Base-by-base conservation (phyloP, 1,140 invertebrate genomes). In the Brachionus manjavacas region DNA sequence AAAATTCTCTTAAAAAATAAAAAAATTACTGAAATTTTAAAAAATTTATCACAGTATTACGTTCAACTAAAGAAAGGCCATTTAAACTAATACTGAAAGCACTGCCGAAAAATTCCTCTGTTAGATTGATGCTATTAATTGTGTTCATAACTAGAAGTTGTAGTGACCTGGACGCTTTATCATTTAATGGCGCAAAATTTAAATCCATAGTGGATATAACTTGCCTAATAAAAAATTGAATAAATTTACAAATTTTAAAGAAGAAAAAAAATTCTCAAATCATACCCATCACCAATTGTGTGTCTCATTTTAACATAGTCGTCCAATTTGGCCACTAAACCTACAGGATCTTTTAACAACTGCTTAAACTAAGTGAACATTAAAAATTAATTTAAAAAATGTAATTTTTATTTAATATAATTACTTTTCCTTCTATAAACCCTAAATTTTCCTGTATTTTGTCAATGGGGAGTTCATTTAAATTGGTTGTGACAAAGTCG, bases 61-160 rank as follows among this genome's bases (percentile, higher is more conserved):
- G 68, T 41, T 72, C 31, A 16, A 72, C 41, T 20, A 72, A 9
- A 39, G 68, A 72, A 20, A 20, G 31, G 20, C 41, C n/a, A 20
- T 41, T 72, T n/a, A 41, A 41, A 39, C 8, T 43, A 3, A 72
- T 72, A 20, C 35, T 39, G 6, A 72, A 41, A 16, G 1, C 3
- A 14, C 31, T 72, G 14, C 28, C 35, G 2, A 11, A 39, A 41
- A 72, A 72, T 16, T 39, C 68, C 16, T 41, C n/a, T 16, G 28
- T 72, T 20, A 72, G 25, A 72, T 72, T 72, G 12, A 72, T 39
- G 6, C 31, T 39, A 20, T 72, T 72, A 9, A 72, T 41, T 20
- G 31, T 72, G n/a, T 72, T 72, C 39, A 72, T 72, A 4, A 72
- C 68, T 0, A 72, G n/a, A 39, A 72, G 35, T n/a, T 72, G 68